Evolutionary conservation across 2,888 invertebrate genomes (phyloP).

Genomic region (Dorcus hopei): DNA sequence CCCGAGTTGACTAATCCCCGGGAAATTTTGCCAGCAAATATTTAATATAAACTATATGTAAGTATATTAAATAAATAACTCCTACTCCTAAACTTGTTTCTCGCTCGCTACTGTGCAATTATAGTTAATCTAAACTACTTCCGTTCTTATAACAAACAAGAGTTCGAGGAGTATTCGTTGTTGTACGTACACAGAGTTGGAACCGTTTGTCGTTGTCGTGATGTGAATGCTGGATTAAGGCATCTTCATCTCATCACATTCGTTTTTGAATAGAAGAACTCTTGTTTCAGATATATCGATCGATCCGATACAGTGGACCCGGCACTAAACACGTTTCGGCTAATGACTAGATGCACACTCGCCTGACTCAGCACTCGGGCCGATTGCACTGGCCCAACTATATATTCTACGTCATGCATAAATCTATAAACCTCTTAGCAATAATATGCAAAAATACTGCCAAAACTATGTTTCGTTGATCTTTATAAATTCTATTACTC

Average conservation of each 20-base stretch:
- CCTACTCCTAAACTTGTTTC: constrained; percentile 33
- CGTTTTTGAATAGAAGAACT: constrained; percentile 8
- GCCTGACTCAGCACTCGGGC: constrained; percentile 39
- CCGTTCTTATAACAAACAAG: constrained; percentile 8
- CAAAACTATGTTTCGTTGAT: constrained; percentile 46
- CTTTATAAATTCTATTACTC: constrained; percentile 28
- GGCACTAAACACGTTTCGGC: constrained; percentile 34
- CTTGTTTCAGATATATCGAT: constrained; percentile 14
- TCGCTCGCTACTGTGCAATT: constrained; percentile 23
- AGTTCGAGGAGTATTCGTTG: constrained; percentile 19
- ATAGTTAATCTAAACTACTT: constrained; percentile 9
- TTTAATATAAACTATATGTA: constrained; percentile 46
- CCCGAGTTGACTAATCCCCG: constrained; percentile 24
- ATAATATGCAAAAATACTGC: constrained; percentile 50
- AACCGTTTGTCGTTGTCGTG: constrained; percentile 5
- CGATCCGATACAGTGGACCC: constrained; percentile 28
- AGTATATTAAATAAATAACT: constrained; percentile 43
- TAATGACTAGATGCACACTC: constrained; percentile 51
- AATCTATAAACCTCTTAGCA: constrained; percentile 6
- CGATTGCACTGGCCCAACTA: constrained; percentile 44
- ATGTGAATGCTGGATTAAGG: constrained; percentile 16
- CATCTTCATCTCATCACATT: constrained; percentile 8
- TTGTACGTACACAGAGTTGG: background rate
- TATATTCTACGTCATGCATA: constrained; percentile 16
- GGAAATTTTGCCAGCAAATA: constrained; percentile 46